Conservation (phyloP, 2,888 invertebrate species). For the Acleris emargana region DNA sequence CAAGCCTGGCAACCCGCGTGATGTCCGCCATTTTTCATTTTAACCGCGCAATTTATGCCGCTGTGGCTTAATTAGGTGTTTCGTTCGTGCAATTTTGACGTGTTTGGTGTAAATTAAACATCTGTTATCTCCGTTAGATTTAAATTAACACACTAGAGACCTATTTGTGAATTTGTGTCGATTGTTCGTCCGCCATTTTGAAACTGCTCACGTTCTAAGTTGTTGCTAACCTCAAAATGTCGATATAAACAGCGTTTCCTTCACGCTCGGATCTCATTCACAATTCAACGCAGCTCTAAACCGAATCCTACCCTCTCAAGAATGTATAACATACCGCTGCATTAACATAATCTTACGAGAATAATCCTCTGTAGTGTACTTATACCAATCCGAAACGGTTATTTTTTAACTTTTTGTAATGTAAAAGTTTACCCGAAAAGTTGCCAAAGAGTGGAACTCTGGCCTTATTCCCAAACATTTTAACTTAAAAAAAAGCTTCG, state of each 20-base stretch:
- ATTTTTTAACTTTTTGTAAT: background rate
- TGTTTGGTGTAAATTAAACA: conserved; percentile 8
- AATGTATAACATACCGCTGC: conserved; percentile 19
- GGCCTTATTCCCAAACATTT: too few species aligned
- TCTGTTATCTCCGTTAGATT: background rate
- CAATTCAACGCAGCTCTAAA: conserved; percentile 10
- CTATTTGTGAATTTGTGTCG: background rate
- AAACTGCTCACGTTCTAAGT: background rate
- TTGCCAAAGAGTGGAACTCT: too few species aligned
- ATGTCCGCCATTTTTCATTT: conserved; percentile 40
- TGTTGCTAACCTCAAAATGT: background rate
- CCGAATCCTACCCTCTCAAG: conserved; percentile 13
- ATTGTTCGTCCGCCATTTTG: background rate
- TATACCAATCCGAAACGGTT: background rate
- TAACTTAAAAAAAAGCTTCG: too few species aligned
- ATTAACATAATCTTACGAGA: conserved; percentile 20
- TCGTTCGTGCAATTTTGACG: conserved; percentile 28
- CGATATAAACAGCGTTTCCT: conserved; percentile 31
- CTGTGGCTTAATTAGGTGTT: conserved; percentile 38
- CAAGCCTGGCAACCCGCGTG: conserved; percentile 22
- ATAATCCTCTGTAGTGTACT: conserved; percentile 4
- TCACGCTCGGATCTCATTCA: conserved; percentile 33
- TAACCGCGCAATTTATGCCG: conserved; percentile 37
- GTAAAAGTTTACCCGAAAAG: too few species aligned
- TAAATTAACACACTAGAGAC: too few species aligned